Evolutionary conservation across 2,888 invertebrate genomes (phyloP), one percentile per base, ranked within the genome.

Genomic region (Chydorus sphaericus): DNA sequence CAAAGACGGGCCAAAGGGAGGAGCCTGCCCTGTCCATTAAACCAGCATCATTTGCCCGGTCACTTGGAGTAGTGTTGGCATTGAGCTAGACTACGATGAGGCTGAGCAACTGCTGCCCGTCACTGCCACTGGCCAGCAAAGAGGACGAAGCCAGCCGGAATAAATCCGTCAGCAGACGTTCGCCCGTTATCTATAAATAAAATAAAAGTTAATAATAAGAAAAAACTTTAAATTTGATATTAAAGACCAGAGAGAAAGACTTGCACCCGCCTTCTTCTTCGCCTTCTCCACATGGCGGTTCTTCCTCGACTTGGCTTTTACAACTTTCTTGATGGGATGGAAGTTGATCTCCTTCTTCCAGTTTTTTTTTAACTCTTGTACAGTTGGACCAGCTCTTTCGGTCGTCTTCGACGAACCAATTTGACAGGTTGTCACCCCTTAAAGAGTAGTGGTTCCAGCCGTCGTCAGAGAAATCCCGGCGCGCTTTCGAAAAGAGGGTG

Each of bases 291-390:
- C 71, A 67, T 85, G 85, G 66, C 81, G 84, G 58, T 94, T 93
- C 78, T 97, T 98, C 56, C 98, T 81, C 0, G 93, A 91, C 72
- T 93, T 97, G 0, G 98, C 98, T 73, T 99, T 94, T 62, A 93
- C 80, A 0, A 98, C 88, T 72, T 97, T 98, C 74, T 97, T 98
- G 60, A 97, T 93, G 14, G 98, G 93, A 59, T 93, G 77, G 0
- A 85, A 86, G 71, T 98, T 91, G 37, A 98, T 80, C 62, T 92
- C 94, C 62, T 70, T 71, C 10, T 56, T 23, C 2, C 84, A 84
- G 54, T 73, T 68, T 63, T n/a, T n/a, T n/a, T n/a, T n/a, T n/a
- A n/a, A n/a, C n/a, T n/a, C n/a, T 83, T 82, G 69, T 96, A 96
- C 65, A 91, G 87, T 38, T 85, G 80, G 0, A 87, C 80, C 55